Evolutionary conservation across 2,113 vertebrate genomes (phyloP).

Genomic region (Seriola aureovittata): DNA sequence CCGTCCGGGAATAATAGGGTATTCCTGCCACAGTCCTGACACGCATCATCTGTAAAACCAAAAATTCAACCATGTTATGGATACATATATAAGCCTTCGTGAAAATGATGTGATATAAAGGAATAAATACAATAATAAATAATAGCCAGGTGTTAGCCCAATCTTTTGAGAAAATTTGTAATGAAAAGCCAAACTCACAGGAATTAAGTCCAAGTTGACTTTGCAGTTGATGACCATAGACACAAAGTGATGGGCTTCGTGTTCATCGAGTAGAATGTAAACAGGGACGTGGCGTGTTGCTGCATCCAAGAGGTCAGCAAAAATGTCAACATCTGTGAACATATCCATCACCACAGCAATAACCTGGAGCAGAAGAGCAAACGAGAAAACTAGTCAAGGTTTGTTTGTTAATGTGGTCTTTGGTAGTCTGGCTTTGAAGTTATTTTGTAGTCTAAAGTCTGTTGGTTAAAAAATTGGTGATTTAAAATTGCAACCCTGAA

Average conservation of each 20-base stretch:
- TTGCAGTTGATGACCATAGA: slow-evolving; percentile 92
- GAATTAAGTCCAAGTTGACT: slow-evolving; percentile 92
- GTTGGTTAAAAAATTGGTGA: neutral
- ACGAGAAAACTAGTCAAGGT: neutral
- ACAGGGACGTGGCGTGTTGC: slow-evolving; percentile 92
- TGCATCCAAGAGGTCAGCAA: slow-evolving; percentile 92
- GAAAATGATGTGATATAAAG: neutral
- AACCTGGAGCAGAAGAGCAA: slow-evolving; percentile 84
- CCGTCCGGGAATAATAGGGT: slow-evolving; percentile 94
- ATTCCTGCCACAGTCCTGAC: slow-evolving; percentile 94
- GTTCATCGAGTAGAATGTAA: slow-evolving; percentile 95
- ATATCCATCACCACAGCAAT: slow-evolving; percentile 97
- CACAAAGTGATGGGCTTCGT: slow-evolving; percentile 91
- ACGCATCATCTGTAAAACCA: slow-evolving; percentile 90
- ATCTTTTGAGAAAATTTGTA: neutral
- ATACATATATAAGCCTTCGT: neutral
- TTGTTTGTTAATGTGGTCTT: neutral
- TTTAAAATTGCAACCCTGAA: neutral
- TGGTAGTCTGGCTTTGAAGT: neutral
- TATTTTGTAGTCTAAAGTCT: neutral
- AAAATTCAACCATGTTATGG: neutral
- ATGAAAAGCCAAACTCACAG: slow-evolving; percentile 83
- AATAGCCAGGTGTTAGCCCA: no score
- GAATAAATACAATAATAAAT: neutral
- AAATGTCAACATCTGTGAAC: slow-evolving; percentile 96